Base-by-base conservation (phyloP, 2,113 vertebrate genomes). In the Nematolebias whitei region DNA sequence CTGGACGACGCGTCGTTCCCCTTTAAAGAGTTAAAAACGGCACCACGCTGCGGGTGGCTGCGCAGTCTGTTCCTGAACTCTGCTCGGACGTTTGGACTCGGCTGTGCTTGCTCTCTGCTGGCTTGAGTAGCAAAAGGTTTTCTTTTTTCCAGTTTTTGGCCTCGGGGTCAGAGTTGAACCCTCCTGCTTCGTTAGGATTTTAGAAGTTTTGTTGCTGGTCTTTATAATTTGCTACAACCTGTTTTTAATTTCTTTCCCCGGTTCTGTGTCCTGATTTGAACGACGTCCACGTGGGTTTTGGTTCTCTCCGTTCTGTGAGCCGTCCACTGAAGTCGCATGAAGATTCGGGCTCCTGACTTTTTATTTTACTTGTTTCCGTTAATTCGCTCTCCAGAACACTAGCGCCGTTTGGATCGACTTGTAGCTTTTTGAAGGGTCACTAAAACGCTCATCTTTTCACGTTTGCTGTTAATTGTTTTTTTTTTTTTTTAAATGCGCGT, bases 21-120 rank as follows among this genome's bases (percentile, higher is more conserved):
- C n/a, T n/a, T n/a, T n/a, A n/a, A n/a, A n/a, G n/a, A n/a, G n/a
- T n/a, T n/a, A n/a, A n/a, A n/a, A n/a, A n/a, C n/a, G n/a, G n/a
- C n/a, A n/a, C n/a, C n/a, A n/a, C n/a, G n/a, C n/a, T n/a, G n/a
- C n/a, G n/a, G n/a, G n/a, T n/a, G n/a, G 53, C 18, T 9, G 14
- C 11, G 32, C 62, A 32, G 24, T 40, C 1, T 12, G 45, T 20
- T 29, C 48, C 32, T 19, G 70, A 68, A 63, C 41, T 49, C 26
- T 22, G 19, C 45, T 19, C 20, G 20, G 18, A 32, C 12, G 48
- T 49, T 61, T 35, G 62, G 60, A 74, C 65, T 67, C 26, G 78
- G 83, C 86, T 76, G 49, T 67, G 76, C 83, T 89, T 84, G 87
- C 85, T 78, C 90, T 88, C 89, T 90, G 90, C 90, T 90, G 90